These are phyloP conservation scores for Mixornis gularis DNA, from an alignment of 2,113 vertebrate species.

Conservation along the genomic window DNA sequence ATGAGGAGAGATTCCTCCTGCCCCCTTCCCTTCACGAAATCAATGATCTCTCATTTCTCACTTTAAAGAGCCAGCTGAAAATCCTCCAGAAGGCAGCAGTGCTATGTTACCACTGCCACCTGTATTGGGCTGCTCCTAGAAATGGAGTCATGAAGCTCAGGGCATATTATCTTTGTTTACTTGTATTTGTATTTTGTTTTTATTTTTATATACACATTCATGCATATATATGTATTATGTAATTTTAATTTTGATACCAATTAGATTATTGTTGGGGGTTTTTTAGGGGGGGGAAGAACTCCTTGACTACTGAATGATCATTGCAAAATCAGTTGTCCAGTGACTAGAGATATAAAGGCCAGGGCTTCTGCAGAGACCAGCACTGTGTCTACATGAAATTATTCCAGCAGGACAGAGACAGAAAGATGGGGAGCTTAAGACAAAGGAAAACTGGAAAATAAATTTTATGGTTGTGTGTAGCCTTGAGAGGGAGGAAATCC, in stretches of 20 bases:
- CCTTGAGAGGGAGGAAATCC: not conserved
- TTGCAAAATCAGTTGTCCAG: not conserved
- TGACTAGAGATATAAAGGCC: not conserved
- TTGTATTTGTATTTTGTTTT: not conserved
- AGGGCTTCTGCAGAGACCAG: not conserved
- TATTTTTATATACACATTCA: too few relatives aligned
- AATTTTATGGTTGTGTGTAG: not conserved
- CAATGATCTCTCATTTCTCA: not conserved
- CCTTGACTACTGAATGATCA: not conserved
- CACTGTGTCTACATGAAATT: not conserved
- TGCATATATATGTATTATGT: not conserved
- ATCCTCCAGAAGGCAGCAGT: not conserved
- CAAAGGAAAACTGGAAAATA: not conserved
- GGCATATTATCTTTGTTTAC: rapidly evolving
- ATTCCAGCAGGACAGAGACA: not conserved
- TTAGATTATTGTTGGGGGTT: not conserved
- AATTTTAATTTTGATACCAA: not conserved
- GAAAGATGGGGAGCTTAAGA: not conserved
- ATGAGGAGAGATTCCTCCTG: not conserved
- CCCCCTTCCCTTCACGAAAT: not conserved
- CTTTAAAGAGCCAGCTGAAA: not conserved
- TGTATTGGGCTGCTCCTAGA: not conserved
- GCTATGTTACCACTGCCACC: not conserved
- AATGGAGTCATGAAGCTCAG: not conserved
- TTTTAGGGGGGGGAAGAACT: not conserved